Evolutionary conservation across 37 sponge, comb jelly and placozoan species (phyloP).

Genomic region (Halichondria panicea): DNA sequence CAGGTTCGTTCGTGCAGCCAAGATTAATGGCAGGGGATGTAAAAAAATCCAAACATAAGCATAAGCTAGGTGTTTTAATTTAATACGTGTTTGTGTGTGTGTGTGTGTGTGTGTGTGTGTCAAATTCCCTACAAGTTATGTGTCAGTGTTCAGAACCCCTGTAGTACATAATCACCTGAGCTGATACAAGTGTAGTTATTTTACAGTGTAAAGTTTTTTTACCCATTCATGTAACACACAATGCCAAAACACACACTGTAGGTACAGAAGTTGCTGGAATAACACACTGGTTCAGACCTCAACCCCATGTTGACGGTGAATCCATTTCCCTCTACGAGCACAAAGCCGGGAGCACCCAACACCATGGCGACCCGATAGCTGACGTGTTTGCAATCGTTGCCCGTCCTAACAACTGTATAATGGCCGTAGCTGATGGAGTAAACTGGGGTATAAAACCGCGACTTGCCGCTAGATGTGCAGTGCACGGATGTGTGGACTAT

Average conservation of each 20-base stretch:
- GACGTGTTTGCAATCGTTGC: conserved; percentile 80
- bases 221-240: neutral
- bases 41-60: neutral
- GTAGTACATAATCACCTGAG: neutral
- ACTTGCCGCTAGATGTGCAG: conserved; percentile 84
- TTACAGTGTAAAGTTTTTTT: neutral
- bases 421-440: conserved; percentile 87
- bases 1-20: conserved; percentile 28
- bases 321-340: conserved; percentile 82
- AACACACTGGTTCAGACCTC: conserved; percentile 54
- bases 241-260: neutral
- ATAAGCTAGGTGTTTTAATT: neutral
- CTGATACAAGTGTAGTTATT: neutral
- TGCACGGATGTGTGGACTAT: conserved; percentile 62
- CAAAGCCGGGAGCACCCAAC: conserved; percentile 25
- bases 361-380: conserved; percentile 86
- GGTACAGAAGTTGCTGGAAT: conserved; percentile 48
- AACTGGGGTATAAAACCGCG: conserved; percentile 89
- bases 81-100: neutral
- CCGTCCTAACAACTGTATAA: conserved; percentile 56
- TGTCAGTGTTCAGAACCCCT: neutral
- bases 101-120: neutral
- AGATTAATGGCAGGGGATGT: neutral
- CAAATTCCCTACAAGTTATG: neutral
- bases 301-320: conserved; percentile 48